Evolutionary conservation across 2,888 invertebrate genomes (phyloP).

Genomic region (Tipula helvola): DNA sequence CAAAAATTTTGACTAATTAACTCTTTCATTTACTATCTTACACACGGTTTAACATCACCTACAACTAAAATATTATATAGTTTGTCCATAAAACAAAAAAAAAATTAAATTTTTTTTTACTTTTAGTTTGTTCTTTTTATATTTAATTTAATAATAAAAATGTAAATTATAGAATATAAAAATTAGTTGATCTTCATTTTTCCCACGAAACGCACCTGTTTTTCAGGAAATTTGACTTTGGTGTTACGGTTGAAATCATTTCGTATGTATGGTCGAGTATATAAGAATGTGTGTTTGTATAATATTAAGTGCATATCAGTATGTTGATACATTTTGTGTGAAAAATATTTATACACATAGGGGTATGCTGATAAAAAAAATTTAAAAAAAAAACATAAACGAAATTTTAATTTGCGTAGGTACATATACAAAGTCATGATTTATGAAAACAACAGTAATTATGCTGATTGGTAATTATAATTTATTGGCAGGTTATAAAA

Average conservation of each 20-base stretch:
- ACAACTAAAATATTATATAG: neutral
- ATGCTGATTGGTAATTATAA: neutral
- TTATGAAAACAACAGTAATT: neutral
- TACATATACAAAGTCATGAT: neutral
- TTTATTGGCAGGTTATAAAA: neutral
- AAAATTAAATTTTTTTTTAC: neutral
- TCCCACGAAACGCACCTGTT: conserved; percentile 9
- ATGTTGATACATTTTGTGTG: neutral
- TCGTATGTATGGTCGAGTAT: neutral
- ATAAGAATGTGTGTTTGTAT: neutral
- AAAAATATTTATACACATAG: neutral
- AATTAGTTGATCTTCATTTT: neutral
- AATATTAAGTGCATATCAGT: neutral
- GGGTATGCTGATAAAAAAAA: neutral
- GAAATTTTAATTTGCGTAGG: neutral
- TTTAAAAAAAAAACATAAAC: too few relatives aligned
- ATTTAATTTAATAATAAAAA: neutral
- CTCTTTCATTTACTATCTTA: neutral
- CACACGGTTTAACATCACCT: neutral
- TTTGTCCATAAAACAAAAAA: neutral
- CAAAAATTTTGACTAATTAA: neutral
- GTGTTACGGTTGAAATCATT: conserved; percentile 5
- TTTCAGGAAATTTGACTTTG: conserved; percentile 9
- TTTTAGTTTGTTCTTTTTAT: neutral
- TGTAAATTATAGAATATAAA: neutral